Conservation (phyloP, 2,113 vertebrate species). For the Apteryx owenii region DNA sequence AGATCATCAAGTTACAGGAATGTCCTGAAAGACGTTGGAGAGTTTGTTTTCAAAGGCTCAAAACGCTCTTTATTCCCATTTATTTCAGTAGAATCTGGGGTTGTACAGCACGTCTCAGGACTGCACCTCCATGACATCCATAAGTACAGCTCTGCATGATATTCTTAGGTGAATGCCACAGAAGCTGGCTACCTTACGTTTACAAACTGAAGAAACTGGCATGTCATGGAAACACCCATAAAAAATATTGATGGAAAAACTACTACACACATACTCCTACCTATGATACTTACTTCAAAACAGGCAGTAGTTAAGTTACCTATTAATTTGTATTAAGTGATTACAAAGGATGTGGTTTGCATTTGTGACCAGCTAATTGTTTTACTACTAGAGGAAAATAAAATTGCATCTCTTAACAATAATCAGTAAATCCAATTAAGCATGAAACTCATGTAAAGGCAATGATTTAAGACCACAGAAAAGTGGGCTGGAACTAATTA, state of each 20-base stretch:
- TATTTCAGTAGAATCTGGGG: not conserved
- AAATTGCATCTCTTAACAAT: not conserved
- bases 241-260: not conserved
- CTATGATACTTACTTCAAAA: not conserved
- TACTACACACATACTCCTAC: not conserved
- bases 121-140: too few species aligned
- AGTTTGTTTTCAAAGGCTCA: not conserved
- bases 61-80: not conserved
- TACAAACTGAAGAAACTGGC: not conserved
- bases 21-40: not conserved
- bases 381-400: not conserved
- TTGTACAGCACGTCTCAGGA: not conserved
- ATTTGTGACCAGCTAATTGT: not conserved
- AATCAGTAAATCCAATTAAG: not conserved
- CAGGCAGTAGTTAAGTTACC: not conserved
- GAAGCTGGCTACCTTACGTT: not conserved
- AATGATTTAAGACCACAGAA: not conserved
- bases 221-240: not conserved
- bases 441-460: not conserved
- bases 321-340: not conserved
- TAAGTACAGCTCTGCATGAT: not conserved
- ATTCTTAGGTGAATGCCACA: not conserved
- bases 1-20: not conserved
- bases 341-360: not conserved
- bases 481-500: accelerated